Evolutionary conservation across 2,888 invertebrate genomes (phyloP).

Genomic region (Synanthedon myopaeformis): DNA sequence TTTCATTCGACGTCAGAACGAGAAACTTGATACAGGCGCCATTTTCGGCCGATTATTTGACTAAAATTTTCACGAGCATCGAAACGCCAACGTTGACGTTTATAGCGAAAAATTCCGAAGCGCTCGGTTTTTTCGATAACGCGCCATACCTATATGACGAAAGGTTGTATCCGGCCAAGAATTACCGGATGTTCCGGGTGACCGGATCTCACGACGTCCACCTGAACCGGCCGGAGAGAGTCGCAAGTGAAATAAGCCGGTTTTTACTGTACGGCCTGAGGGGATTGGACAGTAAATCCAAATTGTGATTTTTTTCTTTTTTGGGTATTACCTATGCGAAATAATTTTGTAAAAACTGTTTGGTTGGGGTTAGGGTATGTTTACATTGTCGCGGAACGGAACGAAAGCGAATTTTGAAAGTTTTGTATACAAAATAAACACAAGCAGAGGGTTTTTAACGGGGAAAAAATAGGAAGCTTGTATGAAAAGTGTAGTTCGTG

Average conservation of each 20-base stretch:
- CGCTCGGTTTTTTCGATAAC: constrained; percentile 14
- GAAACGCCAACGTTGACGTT: constrained; percentile 31
- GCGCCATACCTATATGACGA: constrained; percentile 34
- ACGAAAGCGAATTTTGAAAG: too few species aligned
- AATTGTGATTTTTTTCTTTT: neutral
- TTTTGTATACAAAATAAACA: too few species aligned
- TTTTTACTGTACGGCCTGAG: constrained; percentile 18
- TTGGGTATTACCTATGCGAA: neutral
- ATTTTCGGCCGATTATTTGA: constrained; percentile 30
- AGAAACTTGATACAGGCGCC: constrained; percentile 40
- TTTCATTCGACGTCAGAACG: constrained; percentile 67
- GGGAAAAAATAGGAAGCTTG: too few species aligned
- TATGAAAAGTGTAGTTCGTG: too few species aligned
- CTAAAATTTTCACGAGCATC: constrained; percentile 29
- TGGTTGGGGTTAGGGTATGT: neutral
- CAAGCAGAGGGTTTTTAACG: too few species aligned
- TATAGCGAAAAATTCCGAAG: constrained; percentile 19
- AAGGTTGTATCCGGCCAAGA: constrained; percentile 14
- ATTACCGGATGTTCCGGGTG: constrained; percentile 38
- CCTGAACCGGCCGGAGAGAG: constrained; percentile 59
- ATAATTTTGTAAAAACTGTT: neutral
- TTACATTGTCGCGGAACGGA: too few species aligned
- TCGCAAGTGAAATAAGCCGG: constrained; percentile 44
- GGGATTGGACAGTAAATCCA: neutral
- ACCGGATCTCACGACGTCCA: constrained; percentile 73